Evolutionary conservation across 2,113 vertebrate species (phyloP).

Genomic region (Oryzias javanicus): DNA sequence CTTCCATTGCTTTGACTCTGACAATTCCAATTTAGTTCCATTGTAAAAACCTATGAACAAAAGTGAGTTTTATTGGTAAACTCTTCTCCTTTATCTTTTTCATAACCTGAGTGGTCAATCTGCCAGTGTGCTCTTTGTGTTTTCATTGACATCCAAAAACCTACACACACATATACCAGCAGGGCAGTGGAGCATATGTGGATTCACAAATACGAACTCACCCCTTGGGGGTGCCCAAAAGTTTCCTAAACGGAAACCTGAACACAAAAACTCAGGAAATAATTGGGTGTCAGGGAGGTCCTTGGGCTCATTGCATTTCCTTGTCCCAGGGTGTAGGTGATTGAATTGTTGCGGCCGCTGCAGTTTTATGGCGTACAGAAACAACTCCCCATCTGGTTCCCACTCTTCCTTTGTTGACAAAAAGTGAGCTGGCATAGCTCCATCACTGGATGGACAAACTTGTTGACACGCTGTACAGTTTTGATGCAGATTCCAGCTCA

Average conservation of each 20-base stretch:
- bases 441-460: constrained; percentile 33
- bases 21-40: too few relatives aligned
- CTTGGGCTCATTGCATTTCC: constrained; percentile 38
- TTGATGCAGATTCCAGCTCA: too few relatives aligned
- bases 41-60: too few relatives aligned
- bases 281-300: constrained; percentile 62
- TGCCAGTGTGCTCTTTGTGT: constrained; percentile 37
- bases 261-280: constrained; percentile 67
- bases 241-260: constrained; percentile 61
- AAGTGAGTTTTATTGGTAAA: too few relatives aligned
- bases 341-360: constrained; percentile 29
- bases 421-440: constrained; percentile 44
- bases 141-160: constrained; percentile 17
- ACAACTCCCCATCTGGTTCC: constrained; percentile 66
- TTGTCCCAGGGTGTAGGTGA: constrained; percentile 7
- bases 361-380: constrained; percentile 39
- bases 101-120: constrained; percentile 22
- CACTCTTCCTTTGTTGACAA: constrained; percentile 63
- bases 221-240: constrained; percentile 56
- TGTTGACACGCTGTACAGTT: too few relatives aligned
- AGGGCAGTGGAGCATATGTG: neutral
- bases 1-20: too few relatives aligned
- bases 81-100: too few relatives aligned
- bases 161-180: constrained; percentile 15
- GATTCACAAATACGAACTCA: constrained; percentile 34